Conservation (phyloP, 2,113 vertebrate genomes). For the Zingel zingel region DNA sequence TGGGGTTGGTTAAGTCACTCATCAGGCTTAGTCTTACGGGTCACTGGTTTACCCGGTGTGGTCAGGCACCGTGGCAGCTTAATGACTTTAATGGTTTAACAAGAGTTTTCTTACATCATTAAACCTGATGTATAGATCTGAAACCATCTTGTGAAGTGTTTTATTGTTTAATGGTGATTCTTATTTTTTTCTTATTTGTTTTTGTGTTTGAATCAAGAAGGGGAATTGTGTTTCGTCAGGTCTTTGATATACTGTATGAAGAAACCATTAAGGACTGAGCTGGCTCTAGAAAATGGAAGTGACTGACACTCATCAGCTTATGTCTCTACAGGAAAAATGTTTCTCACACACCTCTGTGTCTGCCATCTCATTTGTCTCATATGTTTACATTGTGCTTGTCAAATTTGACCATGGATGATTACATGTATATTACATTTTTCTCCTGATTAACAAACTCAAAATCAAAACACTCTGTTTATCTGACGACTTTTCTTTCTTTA, state of each 20-base stretch:
- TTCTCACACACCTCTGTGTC: constrained; percentile 20
- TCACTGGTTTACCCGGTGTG: constrained; percentile 53
- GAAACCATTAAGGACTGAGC: not conserved
- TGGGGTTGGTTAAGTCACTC: constrained; percentile 58
- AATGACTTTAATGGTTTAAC: constrained; percentile 36
- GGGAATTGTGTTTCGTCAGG: not conserved
- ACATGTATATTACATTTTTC: not conserved
- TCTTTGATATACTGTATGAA: not conserved
- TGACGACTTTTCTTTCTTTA: constrained; percentile 6
- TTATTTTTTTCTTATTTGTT: constrained; percentile 7
- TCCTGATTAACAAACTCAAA: not conserved
- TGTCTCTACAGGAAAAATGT: constrained; percentile 24
- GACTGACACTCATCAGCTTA: constrained; percentile 15
- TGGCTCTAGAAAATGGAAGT: constrained; percentile 27
- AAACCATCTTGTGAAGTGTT: not conserved
- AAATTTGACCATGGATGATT: not conserved
- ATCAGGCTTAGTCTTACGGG: constrained; percentile 46
- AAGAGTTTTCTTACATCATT: constrained; percentile 7
- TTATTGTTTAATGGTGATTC: not conserved
- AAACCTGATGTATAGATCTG: constrained; percentile 1
- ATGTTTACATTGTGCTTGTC: not conserved
- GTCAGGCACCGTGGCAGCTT: constrained; percentile 30
- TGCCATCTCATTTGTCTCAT: constrained; percentile 27
- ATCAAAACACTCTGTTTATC: not conserved
- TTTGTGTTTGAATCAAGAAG: not conserved